Base-by-base conservation (phyloP, 2,888 invertebrate species). In the Agapostemon virescens region DNA sequence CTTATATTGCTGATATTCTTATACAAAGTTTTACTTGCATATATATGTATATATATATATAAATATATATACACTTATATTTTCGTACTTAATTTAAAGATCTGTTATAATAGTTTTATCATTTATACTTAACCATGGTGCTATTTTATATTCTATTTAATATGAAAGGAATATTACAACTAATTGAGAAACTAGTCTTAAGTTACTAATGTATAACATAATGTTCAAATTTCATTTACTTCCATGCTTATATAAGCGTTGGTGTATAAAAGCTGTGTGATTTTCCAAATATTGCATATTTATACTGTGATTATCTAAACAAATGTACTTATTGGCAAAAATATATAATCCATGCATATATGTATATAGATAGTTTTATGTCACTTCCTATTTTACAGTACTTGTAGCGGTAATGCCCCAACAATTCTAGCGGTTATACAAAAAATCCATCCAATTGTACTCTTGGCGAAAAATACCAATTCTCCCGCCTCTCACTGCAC, bases 301-400 rank as follows among this genome's bases (percentile, higher is more conserved):
- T 66, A 55, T 20, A 76, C 49, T 40, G 49, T 77, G 30, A 64
- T 49, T 36, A 4, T 38, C 20, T 5, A 66, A 38, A 76, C 9
- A 36, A 76, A 76, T 69, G 52, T 70, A 67, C 17, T 64, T 72
- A 63, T 45, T 63, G 38, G 2, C 15, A 55, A 66, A 66, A 23
- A 55, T 63, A 74, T 67, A 61, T 74, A 15, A 66, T 38, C 52
- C 23, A 45, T 17, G 42, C 40, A 26, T 26, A 61, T 26, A 36
- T 61, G 15, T 30, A 79, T 13, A 58, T 67, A n/a, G n/a, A n/a
- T n/a, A n/a, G n/a, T n/a, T n/a, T n/a, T n/a, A n/a, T n/a, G n/a
- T n/a, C n/a, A n/a, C n/a, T n/a, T n/a, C n/a, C n/a, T n/a, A n/a
- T n/a, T n/a, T n/a, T n/a, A n/a, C n/a, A n/a, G n/a, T n/a, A n/a